phyloP scores from a whole-genome alignment of 1,140 invertebrate species.

The Drosophila littoralis region DNA sequence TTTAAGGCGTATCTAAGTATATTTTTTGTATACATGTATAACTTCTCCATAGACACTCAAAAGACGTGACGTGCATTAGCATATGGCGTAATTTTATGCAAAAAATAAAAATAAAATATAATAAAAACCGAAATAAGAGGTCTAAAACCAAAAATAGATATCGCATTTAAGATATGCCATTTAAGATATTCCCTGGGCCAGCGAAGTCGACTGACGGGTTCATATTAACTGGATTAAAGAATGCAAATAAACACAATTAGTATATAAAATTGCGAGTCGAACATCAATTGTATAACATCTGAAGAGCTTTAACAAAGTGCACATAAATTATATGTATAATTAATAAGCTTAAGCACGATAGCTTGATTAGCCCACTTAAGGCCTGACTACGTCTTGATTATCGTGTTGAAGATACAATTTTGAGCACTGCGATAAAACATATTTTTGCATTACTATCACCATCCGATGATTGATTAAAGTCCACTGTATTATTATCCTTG shows the following conservation, averaged over 20 bases:
- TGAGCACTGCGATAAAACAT: constrained; percentile 7
- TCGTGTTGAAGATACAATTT: neutral
- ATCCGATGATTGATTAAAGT: neutral
- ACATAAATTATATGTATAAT: neutral
- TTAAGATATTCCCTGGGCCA: constrained; percentile 6
- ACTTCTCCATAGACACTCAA: constrained; percentile 9
- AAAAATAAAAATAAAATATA: neutral
- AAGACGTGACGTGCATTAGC: constrained; percentile 27
- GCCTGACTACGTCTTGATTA: neutral
- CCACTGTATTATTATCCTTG: neutral
- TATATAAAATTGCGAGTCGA: constrained; percentile 8
- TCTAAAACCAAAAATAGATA: constrained; percentile 34
- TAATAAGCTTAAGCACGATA: constrained; percentile 4
- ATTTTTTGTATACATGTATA: neutral
- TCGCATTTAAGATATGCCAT: constrained; percentile 34
- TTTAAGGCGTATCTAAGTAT: constrained; percentile 2
- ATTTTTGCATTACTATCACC: too few relatives aligned
- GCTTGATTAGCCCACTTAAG: constrained; percentile 14
- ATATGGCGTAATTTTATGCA: neutral
- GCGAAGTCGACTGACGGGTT: constrained; percentile 7
- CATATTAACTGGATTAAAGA: constrained; percentile 14
- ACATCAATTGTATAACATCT: constrained; percentile 15
- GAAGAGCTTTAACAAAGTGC: neutral
- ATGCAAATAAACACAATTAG: constrained; percentile 1
- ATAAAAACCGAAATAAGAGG: neutral